Evolutionary conservation across 2,888 invertebrate species (phyloP).

Genomic region (Micoletzkya japonica): DNA sequence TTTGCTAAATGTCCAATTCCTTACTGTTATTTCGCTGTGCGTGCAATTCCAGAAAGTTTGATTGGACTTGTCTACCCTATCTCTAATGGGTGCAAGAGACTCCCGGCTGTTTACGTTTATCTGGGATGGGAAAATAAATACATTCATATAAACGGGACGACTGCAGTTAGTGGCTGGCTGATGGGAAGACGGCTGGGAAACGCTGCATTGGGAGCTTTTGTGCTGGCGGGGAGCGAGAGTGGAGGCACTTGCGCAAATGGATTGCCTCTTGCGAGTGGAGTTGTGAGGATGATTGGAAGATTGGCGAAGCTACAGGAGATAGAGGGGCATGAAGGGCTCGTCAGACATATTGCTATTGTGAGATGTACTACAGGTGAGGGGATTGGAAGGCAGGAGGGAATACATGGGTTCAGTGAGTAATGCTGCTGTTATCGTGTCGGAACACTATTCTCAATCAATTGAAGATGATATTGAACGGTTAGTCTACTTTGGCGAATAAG

Average conservation of each 20-base stretch:
- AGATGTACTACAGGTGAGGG: slow-evolving; percentile 20
- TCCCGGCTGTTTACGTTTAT: slow-evolving; percentile 24
- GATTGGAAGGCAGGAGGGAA: no score
- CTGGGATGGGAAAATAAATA: slow-evolving; percentile 26
- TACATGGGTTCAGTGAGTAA: slow-evolving; percentile 48
- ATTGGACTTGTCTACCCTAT: slow-evolving; percentile 18
- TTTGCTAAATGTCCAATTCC: slow-evolving; percentile 20
- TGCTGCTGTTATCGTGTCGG: slow-evolving; percentile 49
- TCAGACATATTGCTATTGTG: slow-evolving; percentile 16
- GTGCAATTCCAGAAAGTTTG: background rate
- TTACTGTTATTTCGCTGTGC: slow-evolving; percentile 23
- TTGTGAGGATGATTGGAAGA: slow-evolving; percentile 77
- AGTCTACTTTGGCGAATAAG: no score
- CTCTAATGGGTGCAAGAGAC: slow-evolving; percentile 11
- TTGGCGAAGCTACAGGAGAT: slow-evolving; percentile 17
- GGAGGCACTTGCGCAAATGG: slow-evolving; percentile 73
- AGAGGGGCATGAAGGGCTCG: slow-evolving; percentile 11
- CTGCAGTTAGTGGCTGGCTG: slow-evolving; percentile 2
- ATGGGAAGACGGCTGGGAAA: slow-evolving; percentile 23
- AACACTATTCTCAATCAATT: no score
- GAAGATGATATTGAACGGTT: no score
- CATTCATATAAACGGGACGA: slow-evolving; percentile 8
- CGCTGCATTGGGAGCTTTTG: slow-evolving; percentile 6
- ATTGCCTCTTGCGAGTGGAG: slow-evolving; percentile 90
- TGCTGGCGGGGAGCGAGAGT: slow-evolving; percentile 23